Conservation (phyloP, 2,113 vertebrate species). For the Herpetotheres cachinnans region DNA sequence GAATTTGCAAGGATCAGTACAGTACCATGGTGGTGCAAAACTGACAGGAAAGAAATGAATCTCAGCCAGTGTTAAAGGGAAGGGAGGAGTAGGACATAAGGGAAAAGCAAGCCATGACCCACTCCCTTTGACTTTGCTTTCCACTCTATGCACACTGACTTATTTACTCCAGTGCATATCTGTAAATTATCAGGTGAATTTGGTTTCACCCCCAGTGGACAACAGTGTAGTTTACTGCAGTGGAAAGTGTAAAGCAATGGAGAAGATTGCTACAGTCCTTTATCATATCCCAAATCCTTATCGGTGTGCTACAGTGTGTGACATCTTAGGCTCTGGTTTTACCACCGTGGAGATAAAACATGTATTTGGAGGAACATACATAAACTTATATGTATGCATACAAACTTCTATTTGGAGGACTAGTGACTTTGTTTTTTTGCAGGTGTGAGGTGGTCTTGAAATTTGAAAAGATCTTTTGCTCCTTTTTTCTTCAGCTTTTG, state of each 20-base stretch:
- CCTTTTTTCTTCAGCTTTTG: not conserved
- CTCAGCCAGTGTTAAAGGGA: not conserved
- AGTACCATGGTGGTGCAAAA: not conserved
- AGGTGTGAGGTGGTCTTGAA: not conserved
- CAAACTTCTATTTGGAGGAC: not conserved
- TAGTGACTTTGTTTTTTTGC: not conserved
- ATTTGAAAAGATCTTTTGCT: not conserved
- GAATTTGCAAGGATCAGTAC: not conserved
- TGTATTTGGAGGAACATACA: not conserved
- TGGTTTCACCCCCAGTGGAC: not conserved
- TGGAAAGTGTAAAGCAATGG: not conserved
- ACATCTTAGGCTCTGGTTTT: not conserved
- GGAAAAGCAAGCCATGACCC: not conserved
- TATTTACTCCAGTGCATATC: not conserved
- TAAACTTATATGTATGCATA: not conserved
- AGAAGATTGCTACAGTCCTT: not conserved
- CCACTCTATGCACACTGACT: not conserved
- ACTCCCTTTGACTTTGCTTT: not conserved
- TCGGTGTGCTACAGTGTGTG: not conserved
- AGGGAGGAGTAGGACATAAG: not conserved
- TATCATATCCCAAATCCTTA: not conserved
- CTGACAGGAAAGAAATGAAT: not conserved
- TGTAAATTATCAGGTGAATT: not conserved
- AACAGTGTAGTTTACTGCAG: not conserved
- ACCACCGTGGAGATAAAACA: not conserved